Base-by-base conservation (phyloP, 2,888 invertebrate species). In the Aporophyla lueneburgensis region DNA sequence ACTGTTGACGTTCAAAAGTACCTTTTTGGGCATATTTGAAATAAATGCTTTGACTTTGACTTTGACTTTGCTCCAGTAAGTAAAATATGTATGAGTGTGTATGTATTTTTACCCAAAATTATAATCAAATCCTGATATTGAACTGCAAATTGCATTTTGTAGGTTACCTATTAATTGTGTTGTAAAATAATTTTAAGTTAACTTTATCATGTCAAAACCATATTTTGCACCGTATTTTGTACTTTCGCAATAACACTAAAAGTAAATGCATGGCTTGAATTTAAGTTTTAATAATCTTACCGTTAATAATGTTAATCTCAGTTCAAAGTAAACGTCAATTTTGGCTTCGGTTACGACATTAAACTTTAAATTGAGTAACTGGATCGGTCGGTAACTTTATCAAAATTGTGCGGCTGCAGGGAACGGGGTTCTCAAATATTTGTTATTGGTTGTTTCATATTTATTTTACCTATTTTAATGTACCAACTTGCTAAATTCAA, bases 291-390 rank as follows among this genome's bases (percentile, higher is more conserved):
- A 80, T 76, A 54, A 65, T 43, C 65, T 69, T 49, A 76, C n/a
- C 54, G 40, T 53, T 67, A 77, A 63, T 77, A 63, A 71, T 9
- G 49, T 78, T 78, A 71, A 68, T 59, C 63, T 54, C 1, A 43
- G 63, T 71, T 80, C 71, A 59, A 68, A 68, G 56, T 63, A 27
- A 63, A 78, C 71, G 78, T 68, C n/a, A 82, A 84, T 71, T 69
- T 67, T 66, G 56, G 54, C 53, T 76, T 70, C 4, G 69, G 74
- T 83, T 54, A 80, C 67, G 53, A 71, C 14, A 61, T 74, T 69
- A 63, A 75, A 72, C 62, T 80, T 69, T 75, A 78, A 71, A 81
- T 76, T 74, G 71, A 54, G 78, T 87, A 71, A 71, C 71, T 24
- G 51, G 70, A 76, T 78, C 69, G 43, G 61, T 71, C 56, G 63